Base-by-base conservation (phyloP, 92 coral and sea anemone species). In the Epizoanthus ramosus region DNA sequence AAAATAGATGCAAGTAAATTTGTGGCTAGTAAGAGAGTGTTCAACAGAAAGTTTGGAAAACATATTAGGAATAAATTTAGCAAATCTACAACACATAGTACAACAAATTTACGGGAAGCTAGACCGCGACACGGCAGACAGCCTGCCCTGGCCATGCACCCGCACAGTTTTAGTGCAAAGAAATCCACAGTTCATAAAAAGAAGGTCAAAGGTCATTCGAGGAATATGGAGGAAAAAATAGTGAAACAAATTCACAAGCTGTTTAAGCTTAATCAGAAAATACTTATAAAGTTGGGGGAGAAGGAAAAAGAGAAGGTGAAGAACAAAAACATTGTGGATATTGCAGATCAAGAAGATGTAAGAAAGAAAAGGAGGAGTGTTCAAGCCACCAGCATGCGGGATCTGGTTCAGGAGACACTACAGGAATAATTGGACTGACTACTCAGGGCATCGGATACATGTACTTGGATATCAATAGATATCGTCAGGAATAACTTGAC, bases 1-100 rank as follows among this genome's bases (percentile, higher is more conserved):
- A 93, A 75, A 33, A 93, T 93, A 60, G 89, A 91, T 68, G 90
- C 98, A 3, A 93, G 98, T 35, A 93, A 82, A 18, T 85, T 93
- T 60, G 39, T 86, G 71, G 70, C 63, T 35, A 43, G 82, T 41
- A 77, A 77, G 59, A 77, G 41, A 61, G 82, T 61, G 39, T 77
- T 61, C 28, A 60, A 77, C 35, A 39, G 45, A 13, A 45, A 77
- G 16, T n/a, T 18, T 21, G 61, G 47, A 43, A 60, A 77, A 43
- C 82, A 33, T 19, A 15, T 77, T 14, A 77, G 16, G 50, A 77
- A 61, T 19, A 77, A 60, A 41, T 17, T 77, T 19, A 77, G 43
- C 23, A 60, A 77, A 41, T 8, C 70, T 3, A 14, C 58, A 22
- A 57, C 28, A 22, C 71, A 63, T 17, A 77, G 45, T 37, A 77